Conservation (phyloP, 1,140 invertebrate species). For the Cecropterus lyciades region DNA sequence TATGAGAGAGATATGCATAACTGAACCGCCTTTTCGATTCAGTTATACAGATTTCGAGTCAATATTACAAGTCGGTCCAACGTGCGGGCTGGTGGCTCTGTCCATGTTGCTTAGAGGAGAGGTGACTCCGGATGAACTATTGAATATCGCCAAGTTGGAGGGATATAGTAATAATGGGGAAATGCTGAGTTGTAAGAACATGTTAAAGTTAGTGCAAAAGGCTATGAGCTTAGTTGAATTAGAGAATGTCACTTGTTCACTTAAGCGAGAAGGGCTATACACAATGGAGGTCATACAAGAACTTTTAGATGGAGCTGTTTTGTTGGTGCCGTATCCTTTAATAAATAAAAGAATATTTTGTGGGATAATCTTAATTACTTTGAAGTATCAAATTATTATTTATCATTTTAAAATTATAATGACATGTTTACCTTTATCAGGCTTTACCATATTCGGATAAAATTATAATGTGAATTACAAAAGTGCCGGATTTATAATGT, state of each 20-base stretch:
- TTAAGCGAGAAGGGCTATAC: slow-evolving; percentile 61
- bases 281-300: slow-evolving; percentile 76
- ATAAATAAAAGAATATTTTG: not conserved
- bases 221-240: slow-evolving; percentile 65
- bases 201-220: slow-evolving; percentile 85
- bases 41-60: slow-evolving; percentile 69
- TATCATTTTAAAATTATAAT: no score
- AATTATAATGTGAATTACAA: no score
- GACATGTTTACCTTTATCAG: no score
- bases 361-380: no score
- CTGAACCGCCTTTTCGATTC: slow-evolving; percentile 67
- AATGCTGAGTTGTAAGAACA: slow-evolving; percentile 92
- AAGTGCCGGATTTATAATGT: no score
- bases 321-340: slow-evolving; percentile 88
- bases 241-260: slow-evolving; percentile 49
- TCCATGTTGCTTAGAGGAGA: slow-evolving; percentile 89
- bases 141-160: slow-evolving; percentile 85
- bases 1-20: slow-evolving; percentile 72
- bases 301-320: slow-evolving; percentile 82
- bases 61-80: slow-evolving; percentile 85
- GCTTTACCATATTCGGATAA: no score
- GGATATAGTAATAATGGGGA: slow-evolving; percentile 92
- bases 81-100: slow-evolving; percentile 92
- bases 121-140: slow-evolving; percentile 85
- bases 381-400: no score